Percentiles rank a stretch among this genome's conserved stretches.
Conservation (phyloP, 2,113 vertebrate genomes). For the Strigops habroptila region DNA sequence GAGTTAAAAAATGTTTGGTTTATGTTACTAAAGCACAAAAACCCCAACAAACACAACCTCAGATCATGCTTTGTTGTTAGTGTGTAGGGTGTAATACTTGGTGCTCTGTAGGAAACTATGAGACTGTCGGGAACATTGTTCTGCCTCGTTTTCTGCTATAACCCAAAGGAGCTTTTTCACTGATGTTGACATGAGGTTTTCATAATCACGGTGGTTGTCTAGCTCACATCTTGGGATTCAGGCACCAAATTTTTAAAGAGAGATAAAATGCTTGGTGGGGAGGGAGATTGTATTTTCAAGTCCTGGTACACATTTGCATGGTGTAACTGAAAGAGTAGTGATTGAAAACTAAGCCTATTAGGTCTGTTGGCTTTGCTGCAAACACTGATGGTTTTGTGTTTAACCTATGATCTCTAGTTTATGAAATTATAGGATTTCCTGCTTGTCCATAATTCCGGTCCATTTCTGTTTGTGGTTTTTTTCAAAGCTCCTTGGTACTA, state of each 20-base stretch:
- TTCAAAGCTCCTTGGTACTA: neutral
- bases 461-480: neutral
- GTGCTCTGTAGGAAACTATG: neutral
- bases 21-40: neutral
- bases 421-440: slow-evolving; percentile 46
- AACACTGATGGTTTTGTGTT: neutral
- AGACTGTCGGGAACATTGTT: rapidly evolving
- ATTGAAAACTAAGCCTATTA: neutral
- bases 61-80: neutral
- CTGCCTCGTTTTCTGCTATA: neutral
- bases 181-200: neutral
- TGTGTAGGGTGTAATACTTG: neutral
- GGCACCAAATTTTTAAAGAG: neutral
- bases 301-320: neutral
- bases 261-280: neutral
- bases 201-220: neutral
- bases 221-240: neutral
- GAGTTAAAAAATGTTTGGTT: neutral
- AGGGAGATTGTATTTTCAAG: neutral
- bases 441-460: neutral
- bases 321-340: neutral
- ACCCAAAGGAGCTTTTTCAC: neutral
- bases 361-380: neutral
- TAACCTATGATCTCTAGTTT: neutral
- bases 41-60: neutral